These are phyloP conservation scores for Pungitius pungitius DNA, from an alignment of 2,113 vertebrate species.

Conservation along the genomic window DNA sequence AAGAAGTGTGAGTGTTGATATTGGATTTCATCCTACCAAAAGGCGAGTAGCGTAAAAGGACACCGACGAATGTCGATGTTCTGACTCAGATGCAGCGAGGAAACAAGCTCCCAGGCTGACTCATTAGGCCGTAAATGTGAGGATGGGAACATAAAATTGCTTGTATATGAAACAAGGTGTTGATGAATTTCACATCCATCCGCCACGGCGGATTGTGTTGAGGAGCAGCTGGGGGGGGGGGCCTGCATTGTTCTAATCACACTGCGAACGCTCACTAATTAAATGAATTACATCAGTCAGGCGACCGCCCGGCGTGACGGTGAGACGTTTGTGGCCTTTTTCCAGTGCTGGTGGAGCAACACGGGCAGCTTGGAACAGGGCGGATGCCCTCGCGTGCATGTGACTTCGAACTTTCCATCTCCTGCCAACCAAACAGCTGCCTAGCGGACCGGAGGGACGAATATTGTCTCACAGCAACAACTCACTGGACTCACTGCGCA, in stretches of 20 bases:
- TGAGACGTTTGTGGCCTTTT: neutral
- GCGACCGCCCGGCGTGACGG: neutral
- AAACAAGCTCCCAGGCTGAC: constrained; percentile 35
- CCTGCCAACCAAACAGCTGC: constrained; percentile 24
- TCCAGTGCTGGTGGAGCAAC: neutral
- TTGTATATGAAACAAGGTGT: neutral
- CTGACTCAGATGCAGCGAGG: constrained; percentile 15
- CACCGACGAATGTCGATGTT: constrained; percentile 35
- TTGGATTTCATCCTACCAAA: constrained; percentile 30
- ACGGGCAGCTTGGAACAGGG: neutral
- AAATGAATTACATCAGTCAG: too few relatives aligned
- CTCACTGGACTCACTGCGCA: neutral
- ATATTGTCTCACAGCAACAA: neutral
- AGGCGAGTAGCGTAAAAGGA: constrained; percentile 41
- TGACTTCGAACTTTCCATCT: neutral
- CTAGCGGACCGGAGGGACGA: neutral
- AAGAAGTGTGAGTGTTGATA: constrained; percentile 29
- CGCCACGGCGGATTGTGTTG: neutral
- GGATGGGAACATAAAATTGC: constrained; percentile 40
- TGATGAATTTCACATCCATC: neutral
- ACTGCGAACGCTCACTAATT: neutral
- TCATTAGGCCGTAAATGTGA: constrained; percentile 51
- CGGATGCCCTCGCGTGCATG: neutral
- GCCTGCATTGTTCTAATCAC: neutral
- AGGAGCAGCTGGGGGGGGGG: neutral